Percentiles rank a stretch among this genome's conserved stretches.
Conservation (phyloP, 2,113 vertebrate species). For the Perca schrenkii region DNA sequence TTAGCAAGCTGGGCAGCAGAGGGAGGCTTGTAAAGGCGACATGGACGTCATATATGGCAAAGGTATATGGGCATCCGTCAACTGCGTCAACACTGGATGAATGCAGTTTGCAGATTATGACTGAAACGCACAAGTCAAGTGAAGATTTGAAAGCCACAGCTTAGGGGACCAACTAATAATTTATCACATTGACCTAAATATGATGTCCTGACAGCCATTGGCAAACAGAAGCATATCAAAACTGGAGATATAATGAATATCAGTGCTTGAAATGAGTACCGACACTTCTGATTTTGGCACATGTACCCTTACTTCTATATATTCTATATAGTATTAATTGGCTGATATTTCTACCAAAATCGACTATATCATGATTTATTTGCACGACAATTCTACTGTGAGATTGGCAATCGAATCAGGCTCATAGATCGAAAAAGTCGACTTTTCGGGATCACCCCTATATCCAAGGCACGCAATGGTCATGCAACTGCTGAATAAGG, state of each 20-base stretch:
- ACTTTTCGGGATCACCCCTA: too few species aligned
- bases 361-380: too few species aligned
- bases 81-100: slow-evolving; percentile 20
- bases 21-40: slow-evolving; percentile 87
- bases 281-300: too few species aligned
- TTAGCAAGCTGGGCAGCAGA: slow-evolving; percentile 95
- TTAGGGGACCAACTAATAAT: neutral
- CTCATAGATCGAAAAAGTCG: too few species aligned
- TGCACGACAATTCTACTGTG: too few species aligned
- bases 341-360: too few species aligned
- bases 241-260: neutral
- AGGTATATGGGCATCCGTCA: slow-evolving; percentile 64
- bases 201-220: neutral
- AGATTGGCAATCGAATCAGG: too few species aligned
- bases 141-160: neutral
- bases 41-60: slow-evolving; percentile 75
- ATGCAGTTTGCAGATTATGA: slow-evolving; percentile 11
- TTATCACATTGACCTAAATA: neutral
- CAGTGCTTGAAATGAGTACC: too few species aligned
- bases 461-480: too few species aligned
- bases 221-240: neutral
- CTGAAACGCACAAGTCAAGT: slow-evolving; percentile 10
- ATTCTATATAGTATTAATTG: too few species aligned
- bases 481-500: too few species aligned
- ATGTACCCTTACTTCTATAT: too few species aligned